Evolutionary conservation across 2,888 invertebrate genomes (phyloP), one percentile per base, ranked within the genome.

Genomic region (Pyralis farinalis): DNA sequence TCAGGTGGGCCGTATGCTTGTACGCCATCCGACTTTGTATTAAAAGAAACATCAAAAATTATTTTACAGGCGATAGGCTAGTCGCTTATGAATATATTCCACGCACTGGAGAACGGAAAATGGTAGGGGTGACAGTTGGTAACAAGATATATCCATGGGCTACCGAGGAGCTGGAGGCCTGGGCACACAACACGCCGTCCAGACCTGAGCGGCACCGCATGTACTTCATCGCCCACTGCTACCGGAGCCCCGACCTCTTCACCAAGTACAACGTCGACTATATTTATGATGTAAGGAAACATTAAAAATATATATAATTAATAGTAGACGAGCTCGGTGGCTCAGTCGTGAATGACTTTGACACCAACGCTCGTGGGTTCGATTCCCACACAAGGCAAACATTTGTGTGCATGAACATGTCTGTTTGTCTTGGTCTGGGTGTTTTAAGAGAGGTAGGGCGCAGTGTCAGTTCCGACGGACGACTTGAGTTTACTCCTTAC

Each of bases 141-240:
- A 81, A 80, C 51, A 81, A 80, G 36, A 61, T 82, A 0, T 83
- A 71, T 47, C 88, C 89, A 0, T 91, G 91, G 91, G 86, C 83
- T 56, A 74, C 88, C 0, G 72, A 79, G 12, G 76, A 90, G 60
- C 69, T 83, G 0, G 90, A 91, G 42, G 86, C 89, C 44, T 83
- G 91, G 72, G 91, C 90, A 0, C 89, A 90, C 47, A 68, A 57
- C 44, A 78, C 91, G 0, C 32, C 50, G 1, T 71, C 76, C 7
- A 59, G 43, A 1, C 78, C 90, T 0, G 85, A 90, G 40, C 67
- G 75, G 21, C 55, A 86, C 40, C 60, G 90, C 12, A 80, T 90
- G 63, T 85, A 88, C 53, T 91, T 92, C 63, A 66, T 62, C 27
- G 91, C 91, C 0, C 89, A 91, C 47, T 71, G 90, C 39, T 67